Conservation (phyloP, 2,797 vertebrate genomes). For the Melanotaenia maccullochi region DNA sequence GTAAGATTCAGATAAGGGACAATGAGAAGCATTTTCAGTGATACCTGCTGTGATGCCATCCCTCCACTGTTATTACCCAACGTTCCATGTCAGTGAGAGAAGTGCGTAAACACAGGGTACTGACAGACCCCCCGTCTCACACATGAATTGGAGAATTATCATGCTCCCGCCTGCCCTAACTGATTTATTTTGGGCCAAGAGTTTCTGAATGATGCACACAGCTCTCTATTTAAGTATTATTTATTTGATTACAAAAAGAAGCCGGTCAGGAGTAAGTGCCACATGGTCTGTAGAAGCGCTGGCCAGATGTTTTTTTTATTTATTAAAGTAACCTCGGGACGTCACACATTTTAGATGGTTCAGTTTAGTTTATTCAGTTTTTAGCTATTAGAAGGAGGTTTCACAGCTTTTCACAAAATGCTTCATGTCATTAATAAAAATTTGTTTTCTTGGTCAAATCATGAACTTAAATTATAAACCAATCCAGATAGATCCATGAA, state of each 20-base stretch:
- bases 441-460: too few species aligned
- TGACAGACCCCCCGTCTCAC: slow-evolving; percentile 65
- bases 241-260: slow-evolving; percentile 12
- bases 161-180: slow-evolving; percentile 30
- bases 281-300: not conserved
- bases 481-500: too few species aligned
- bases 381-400: not conserved
- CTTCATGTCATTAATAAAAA: too few species aligned
- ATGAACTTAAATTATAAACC: too few species aligned
- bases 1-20: slow-evolving; percentile 68
- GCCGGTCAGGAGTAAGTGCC: not conserved
- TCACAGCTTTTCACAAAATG: not conserved
- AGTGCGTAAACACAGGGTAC: slow-evolving; percentile 78
- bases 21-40: slow-evolving; percentile 63
- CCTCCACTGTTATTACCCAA: slow-evolving; percentile 80
- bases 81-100: slow-evolving; percentile 71
- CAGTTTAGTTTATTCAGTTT: not conserved
- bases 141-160: slow-evolving; percentile 64
- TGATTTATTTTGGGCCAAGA: slow-evolving; percentile 44
- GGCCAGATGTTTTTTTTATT: too few species aligned
- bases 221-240: slow-evolving; percentile 11
- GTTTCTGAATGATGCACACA: slow-evolving; percentile 29
- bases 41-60: slow-evolving; percentile 68
- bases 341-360: not conserved
- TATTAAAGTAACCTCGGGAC: not conserved